Evolutionary conservation across 1,140 invertebrate genomes (phyloP).

Genomic region (Neodiprion fabricii): DNA sequence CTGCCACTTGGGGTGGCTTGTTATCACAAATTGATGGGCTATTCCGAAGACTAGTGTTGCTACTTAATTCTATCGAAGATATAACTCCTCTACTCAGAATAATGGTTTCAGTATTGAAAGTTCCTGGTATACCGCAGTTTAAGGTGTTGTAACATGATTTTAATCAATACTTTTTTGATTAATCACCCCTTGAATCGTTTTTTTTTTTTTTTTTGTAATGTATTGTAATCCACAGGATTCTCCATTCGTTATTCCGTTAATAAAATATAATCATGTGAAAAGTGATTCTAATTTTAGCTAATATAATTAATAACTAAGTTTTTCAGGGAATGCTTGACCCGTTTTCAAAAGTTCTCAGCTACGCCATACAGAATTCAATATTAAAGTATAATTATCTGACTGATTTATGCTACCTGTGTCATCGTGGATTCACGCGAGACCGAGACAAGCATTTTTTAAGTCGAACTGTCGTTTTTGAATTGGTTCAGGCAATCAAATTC

Average conservation of each 20-base stretch:
- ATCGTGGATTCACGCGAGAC: constrained; percentile 87
- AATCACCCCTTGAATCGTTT: not conserved
- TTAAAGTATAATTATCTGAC: constrained; percentile 84
- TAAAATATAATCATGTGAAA: constrained; percentile 2
- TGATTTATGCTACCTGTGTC: constrained; percentile 90
- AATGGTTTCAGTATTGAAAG: constrained; percentile 84
- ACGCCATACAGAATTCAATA: constrained; percentile 87
- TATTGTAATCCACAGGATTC: constrained; percentile 7
- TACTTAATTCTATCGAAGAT: constrained; percentile 77
- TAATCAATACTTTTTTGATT: too few relatives aligned
- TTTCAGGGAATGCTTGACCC: constrained; percentile 85
- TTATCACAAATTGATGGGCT: constrained; percentile 85
- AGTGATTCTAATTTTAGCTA: too few relatives aligned
- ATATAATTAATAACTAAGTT: not conserved
- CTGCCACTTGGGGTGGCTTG: constrained; percentile 78
- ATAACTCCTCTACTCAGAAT: constrained; percentile 81
- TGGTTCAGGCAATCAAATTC: constrained; percentile 95
- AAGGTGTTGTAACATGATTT: constrained; percentile 66
- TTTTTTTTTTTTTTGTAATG: not conserved
- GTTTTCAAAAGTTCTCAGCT: constrained; percentile 94
- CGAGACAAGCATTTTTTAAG: constrained; percentile 92
- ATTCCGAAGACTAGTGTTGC: constrained; percentile 79
- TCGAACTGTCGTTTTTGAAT: constrained; percentile 89
- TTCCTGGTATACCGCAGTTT: constrained; percentile 80
- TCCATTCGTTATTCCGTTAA: constrained; percentile 12